phyloP scores from a whole-genome alignment of 2,888 invertebrate species.

The Tiphia femorata region DNA sequence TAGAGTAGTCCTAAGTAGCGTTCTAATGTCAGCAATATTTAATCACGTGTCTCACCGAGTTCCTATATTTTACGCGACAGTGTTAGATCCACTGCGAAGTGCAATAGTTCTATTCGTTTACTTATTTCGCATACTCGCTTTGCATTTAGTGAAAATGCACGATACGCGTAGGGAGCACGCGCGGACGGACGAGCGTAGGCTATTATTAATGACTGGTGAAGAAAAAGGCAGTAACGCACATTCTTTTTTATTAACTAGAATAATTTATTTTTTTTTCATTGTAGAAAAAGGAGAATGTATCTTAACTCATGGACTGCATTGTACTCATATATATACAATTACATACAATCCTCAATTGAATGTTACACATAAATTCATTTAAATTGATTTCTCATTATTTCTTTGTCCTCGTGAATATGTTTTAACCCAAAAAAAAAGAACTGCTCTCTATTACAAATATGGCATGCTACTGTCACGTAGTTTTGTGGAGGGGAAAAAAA shows the following conservation, averaged over 20 bases:
- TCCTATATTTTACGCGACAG: too few species aligned
- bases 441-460: conserved; percentile 21
- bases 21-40: too few species aligned
- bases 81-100: too few species aligned
- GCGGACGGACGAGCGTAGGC: too few species aligned
- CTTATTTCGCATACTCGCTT: too few species aligned
- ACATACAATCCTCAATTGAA: conserved; percentile 68
- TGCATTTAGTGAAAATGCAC: too few species aligned
- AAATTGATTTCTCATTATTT: conserved; percentile 58
- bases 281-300: conserved; percentile 70
- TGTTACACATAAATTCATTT: conserved; percentile 67
- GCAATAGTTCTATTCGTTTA: too few species aligned
- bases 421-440: conserved; percentile 41
- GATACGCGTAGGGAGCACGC: too few species aligned
- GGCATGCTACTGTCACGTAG: conserved; percentile 6
- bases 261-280: conserved; percentile 68
- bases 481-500: conserved; percentile 26
- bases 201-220: too few species aligned
- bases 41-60: too few species aligned
- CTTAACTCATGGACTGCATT: conserved; percentile 68
- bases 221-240: conserved; percentile 18
- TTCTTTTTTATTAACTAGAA: conserved; percentile 68
- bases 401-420: conserved; percentile 45
- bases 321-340: conserved; percentile 66
- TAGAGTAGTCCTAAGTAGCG: too few species aligned